phyloP scores from a whole-genome alignment of 1,140 invertebrate genomes.

The Branchinecta lynchi region DNA sequence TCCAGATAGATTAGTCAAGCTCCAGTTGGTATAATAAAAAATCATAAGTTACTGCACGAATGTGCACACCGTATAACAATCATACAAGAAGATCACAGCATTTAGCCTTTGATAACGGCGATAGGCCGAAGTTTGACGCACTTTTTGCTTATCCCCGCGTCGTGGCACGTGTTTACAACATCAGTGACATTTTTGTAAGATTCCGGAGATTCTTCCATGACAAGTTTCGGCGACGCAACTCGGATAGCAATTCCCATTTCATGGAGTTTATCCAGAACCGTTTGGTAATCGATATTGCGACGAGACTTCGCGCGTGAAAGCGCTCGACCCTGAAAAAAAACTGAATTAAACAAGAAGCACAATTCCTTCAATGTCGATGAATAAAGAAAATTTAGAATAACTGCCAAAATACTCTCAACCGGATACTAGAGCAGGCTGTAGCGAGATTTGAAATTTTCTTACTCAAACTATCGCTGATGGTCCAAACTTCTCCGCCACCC shows the following conservation, averaged over 20 bases:
- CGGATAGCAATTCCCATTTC: conserved; percentile 89
- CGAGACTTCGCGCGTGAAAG: conserved; percentile 92
- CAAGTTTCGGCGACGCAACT: conserved; percentile 95
- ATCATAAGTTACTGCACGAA: no score
- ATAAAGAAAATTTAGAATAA: not conserved
- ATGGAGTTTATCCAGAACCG: conserved; percentile 72
- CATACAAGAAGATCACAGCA: not conserved
- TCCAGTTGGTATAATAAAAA: no score
- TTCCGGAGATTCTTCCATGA: conserved; percentile 99
- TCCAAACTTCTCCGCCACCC: no score
- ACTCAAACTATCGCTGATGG: no score
- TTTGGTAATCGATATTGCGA: conserved; percentile 81
- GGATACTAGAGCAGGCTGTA: no score
- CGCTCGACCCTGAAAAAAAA: conserved; percentile 64
- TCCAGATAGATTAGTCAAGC: no score
- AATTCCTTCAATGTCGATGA: not conserved
- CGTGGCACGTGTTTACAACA: conserved; percentile 96
- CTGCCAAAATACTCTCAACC: no score
- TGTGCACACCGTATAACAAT: not conserved
- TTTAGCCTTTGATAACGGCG: conserved; percentile 94
- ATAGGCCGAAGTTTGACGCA: conserved; percentile 93
- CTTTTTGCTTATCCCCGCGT: conserved; percentile 93
- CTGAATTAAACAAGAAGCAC: conserved; percentile 12
- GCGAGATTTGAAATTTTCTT: no score
- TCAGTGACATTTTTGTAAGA: conserved; percentile 99